Base-by-base conservation (phyloP, 2,113 vertebrate genomes). In the Melanocharis versteri region DNA sequence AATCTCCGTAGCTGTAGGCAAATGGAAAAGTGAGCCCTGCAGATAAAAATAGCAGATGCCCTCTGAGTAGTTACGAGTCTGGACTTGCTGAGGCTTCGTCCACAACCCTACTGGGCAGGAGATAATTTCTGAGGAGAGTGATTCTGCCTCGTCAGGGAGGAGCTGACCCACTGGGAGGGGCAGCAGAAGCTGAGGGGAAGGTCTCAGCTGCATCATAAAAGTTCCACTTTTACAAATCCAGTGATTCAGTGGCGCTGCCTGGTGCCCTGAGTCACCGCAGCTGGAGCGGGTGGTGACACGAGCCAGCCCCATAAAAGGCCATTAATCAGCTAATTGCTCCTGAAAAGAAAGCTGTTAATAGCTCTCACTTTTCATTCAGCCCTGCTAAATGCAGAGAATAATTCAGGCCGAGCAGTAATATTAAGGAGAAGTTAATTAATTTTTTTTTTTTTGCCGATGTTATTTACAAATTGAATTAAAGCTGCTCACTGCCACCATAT, bases 241-340 rank as follows among this genome's bases (percentile, higher is more conserved):
- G 62, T 91, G 95, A 96, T 72, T 96, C 94, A 93, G n/a, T 79
- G 57, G 37, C 13, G 11, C 56, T 96, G 75, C 69, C 33, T 66
- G 71, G 51, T 76, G 65, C 83, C 45, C 45, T 91, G 87, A 95
- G 70, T 94, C 93, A 91, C 62, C 0, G 0, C 11, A 11, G 39
- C 57, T 7, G 5, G 31, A 66, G 44, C 7, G 0, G 45, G 23
- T 58, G 48, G n/a, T 37, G 26, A 23, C 42, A 42, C 0, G 1
- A 86, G 22, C 64, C 72, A 86, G 61, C 39, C 50, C 39, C 20
- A 19, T 40, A n/a, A 61, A 83, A 73, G 11, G 10, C 9, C 31
- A 56, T 64, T 64, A 82, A 48, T 84, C 75, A 76, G 45, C 64
- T 71, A 82, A 79, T 72, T 35, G 31, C 19, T 42, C 4, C 35